A percentile compares a stretch with the other conserved stretches of the same genome.
Conservation (phyloP, 2,888 invertebrate genomes). For the Archaeoteleia sp. region DNA sequence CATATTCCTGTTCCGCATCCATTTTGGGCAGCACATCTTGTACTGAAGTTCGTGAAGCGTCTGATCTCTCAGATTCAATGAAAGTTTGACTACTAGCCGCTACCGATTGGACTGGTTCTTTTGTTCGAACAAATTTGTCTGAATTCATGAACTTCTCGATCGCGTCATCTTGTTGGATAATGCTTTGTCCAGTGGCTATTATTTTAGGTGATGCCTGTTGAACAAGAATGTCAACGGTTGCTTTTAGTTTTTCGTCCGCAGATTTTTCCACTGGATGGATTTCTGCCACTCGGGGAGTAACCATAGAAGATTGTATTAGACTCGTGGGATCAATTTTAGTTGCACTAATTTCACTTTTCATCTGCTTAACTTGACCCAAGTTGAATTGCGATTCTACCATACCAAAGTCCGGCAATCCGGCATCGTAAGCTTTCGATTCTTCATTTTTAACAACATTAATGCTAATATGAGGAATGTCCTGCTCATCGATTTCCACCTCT, state of each 20-base stretch:
- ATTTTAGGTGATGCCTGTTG: conserved; percentile 24
- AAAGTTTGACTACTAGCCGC: conserved; percentile 37
- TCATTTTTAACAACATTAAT: conserved; percentile 80
- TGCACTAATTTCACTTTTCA: not conserved
- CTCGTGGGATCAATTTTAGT: conserved; percentile 11
- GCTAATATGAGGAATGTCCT: conserved; percentile 83
- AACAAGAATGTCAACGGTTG: conserved; percentile 9
- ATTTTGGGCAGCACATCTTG: conserved; percentile 4
- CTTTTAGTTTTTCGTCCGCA: conserved; percentile 12
- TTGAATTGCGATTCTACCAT: conserved; percentile 8
- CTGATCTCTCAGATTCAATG: conserved; percentile 29
- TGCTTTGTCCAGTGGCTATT: conserved; percentile 2
- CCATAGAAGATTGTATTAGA: no score
- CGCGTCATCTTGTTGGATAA: conserved; percentile 7
- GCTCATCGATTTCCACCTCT: conserved; percentile 83
- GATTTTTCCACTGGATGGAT: not conserved
- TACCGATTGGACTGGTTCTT: no score
- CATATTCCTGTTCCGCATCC: conserved; percentile 46
- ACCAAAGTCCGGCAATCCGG: conserved; percentile 56
- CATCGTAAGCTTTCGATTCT: conserved; percentile 63
- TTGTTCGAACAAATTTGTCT: conserved; percentile 13
- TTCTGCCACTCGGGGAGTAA: conserved; percentile 14
- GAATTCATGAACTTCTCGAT: not conserved
- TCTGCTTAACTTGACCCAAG: conserved; percentile 12
- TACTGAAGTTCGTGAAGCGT: not conserved